These are phyloP conservation scores for Limulus polyphemus DNA, from an alignment of 2,888 invertebrate species.

Conservation along the genomic window DNA sequence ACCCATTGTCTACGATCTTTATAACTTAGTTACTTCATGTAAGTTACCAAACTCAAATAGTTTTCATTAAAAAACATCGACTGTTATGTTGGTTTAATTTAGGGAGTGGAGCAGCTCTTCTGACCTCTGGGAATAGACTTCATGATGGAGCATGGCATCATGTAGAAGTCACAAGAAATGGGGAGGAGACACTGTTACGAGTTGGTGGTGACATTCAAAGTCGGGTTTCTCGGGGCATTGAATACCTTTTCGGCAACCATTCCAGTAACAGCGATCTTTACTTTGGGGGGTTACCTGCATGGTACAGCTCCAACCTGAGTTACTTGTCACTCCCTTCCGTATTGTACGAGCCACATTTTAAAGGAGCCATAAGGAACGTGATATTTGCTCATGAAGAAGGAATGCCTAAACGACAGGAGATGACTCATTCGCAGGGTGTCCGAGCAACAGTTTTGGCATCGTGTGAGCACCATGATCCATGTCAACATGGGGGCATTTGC, in stretches of 20 bases:
- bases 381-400: conserved; percentile 61
- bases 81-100: conserved; percentile 56
- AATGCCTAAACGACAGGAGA: conserved; percentile 65
- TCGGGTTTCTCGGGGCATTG: conserved; percentile 69
- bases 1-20: too few species aligned
- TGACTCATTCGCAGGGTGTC: conserved; percentile 53
- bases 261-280: conserved; percentile 82
- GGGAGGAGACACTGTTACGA: conserved; percentile 65
- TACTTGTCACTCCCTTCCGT: conserved; percentile 74
- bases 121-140: conserved; percentile 72
- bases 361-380: conserved; percentile 78
- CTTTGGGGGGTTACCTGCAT: conserved; percentile 89
- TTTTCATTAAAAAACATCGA: too few species aligned
- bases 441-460: conserved; percentile 57
- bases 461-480: conserved; percentile 71
- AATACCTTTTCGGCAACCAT: conserved; percentile 76
- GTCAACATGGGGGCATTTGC: conserved; percentile 88
- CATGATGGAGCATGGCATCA: conserved; percentile 88
- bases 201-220: conserved; percentile 68
- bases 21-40: too few species aligned
- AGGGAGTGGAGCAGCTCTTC: conserved; percentile 74
- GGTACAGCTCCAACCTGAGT: conserved; percentile 75
- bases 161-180: conserved; percentile 60
- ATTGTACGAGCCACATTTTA: conserved; percentile 82
- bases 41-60: too few species aligned